Percentiles rank a stretch among this genome's conserved stretches.
These are phyloP conservation scores for Gastrophysa polygoni DNA, from an alignment of 2,888 invertebrate genomes.

Conservation along the genomic window DNA sequence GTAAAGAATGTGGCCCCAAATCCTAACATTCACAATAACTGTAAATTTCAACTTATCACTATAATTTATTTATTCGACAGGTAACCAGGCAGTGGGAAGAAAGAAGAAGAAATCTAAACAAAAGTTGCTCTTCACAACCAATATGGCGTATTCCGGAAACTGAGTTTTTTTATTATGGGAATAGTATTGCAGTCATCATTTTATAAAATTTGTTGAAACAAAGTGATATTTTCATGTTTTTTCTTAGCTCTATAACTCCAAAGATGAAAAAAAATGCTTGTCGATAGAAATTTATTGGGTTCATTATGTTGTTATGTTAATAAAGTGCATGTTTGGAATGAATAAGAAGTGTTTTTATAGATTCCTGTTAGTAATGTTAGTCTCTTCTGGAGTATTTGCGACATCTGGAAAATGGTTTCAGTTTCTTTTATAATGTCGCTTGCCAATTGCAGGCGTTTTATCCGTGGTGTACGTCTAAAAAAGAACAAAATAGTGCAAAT, in stretches of 20 bases:
- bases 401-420: slow-evolving; percentile 13
- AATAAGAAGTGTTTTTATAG: neutral
- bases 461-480: slow-evolving; percentile 67
- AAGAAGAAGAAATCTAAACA: slow-evolving; percentile 79
- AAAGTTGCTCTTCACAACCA: slow-evolving; percentile 75
- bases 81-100: slow-evolving; percentile 52
- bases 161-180: slow-evolving; percentile 41
- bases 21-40: too few relatives aligned
- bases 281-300: neutral
- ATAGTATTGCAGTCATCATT: too few relatives aligned
- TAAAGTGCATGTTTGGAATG: neutral
- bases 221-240: too few relatives aligned
- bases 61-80: slow-evolving; percentile 32
- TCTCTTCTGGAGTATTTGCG: too few relatives aligned
- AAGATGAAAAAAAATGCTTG: neutral
- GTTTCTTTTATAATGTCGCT: slow-evolving; percentile 64
- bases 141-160: slow-evolving; percentile 52
- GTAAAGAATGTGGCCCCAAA: too few relatives aligned
- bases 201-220: too few relatives aligned
- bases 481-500: slow-evolving; percentile 14
- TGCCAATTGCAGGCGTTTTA: slow-evolving; percentile 60
- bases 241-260: too few relatives aligned
- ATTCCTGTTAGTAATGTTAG: too few relatives aligned
- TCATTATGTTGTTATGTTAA: neutral
- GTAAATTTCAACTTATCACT: too few relatives aligned